phyloP scores from a whole-genome alignment of 2,113 vertebrate species.

The Tragulus kanchil region DNA sequence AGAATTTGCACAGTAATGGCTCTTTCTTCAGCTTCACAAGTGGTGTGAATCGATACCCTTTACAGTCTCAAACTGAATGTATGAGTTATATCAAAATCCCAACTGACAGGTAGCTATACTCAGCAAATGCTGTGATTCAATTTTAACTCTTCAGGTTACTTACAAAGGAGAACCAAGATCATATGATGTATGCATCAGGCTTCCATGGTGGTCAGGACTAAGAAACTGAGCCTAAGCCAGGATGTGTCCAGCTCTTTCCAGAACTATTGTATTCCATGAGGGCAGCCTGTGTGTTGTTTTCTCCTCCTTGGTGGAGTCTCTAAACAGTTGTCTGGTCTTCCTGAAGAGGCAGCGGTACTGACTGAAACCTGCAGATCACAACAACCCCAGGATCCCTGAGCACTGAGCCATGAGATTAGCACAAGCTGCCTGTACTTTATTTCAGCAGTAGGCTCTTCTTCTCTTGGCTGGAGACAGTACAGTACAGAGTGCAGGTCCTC shows the following conservation, averaged over 20 bases:
- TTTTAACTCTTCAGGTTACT: conserved; percentile 59
- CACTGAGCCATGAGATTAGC: not conserved
- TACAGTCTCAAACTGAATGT: conserved; percentile 20
- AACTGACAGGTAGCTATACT: conserved; percentile 51
- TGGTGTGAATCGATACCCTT: conserved; percentile 54
- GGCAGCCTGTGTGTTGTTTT: not conserved
- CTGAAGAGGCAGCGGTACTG: not conserved
- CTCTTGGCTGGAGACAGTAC: not conserved
- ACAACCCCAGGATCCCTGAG: not conserved
- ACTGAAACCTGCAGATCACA: not conserved
- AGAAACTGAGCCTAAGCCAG: conserved; percentile 8
- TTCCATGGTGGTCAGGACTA: conserved; percentile 1
- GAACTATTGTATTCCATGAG: conserved; percentile 13
- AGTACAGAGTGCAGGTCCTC: not conserved
- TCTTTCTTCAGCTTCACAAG: conserved; percentile 64
- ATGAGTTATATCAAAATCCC: conserved; percentile 60
- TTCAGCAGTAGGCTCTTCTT: not conserved
- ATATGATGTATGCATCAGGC: not conserved
- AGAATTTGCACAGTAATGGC: conserved; percentile 8
- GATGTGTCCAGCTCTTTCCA: not conserved
- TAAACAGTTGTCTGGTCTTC: conserved; percentile 16
- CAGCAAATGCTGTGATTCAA: conserved; percentile 15
- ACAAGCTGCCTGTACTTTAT: not conserved
- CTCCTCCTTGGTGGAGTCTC: not conserved
- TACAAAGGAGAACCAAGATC: conserved; percentile 54